Conservation (phyloP, 2,797 vertebrate genomes). For the Petrocephalus sullivani region DNA sequence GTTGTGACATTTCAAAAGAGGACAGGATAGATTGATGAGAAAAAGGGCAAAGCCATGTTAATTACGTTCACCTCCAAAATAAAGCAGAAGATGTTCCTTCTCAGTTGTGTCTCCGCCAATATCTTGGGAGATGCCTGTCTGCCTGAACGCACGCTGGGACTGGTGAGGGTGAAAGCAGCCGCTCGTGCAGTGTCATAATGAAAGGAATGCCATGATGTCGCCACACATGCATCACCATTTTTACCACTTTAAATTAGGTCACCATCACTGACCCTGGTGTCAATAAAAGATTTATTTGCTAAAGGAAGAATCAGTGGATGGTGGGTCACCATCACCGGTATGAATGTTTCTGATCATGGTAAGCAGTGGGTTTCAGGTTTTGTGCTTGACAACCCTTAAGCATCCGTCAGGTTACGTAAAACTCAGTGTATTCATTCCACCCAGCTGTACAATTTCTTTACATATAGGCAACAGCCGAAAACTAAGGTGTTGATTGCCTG, state of each 20-base stretch:
- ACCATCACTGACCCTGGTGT: background rate
- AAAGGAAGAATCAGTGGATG: background rate
- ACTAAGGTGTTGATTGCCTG: background rate
- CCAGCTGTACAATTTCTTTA: background rate
- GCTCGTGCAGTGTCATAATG: background rate
- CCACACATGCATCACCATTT: background rate
- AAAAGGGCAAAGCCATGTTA: slow-evolving; percentile 2
- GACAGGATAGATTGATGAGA: slow-evolving; percentile 8
- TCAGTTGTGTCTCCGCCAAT: background rate
- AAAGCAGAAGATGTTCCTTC: background rate
- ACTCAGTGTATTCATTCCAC: background rate
- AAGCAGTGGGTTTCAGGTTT: background rate
- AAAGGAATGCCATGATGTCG: background rate
- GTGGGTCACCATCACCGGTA: background rate
- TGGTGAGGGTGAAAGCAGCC: background rate
- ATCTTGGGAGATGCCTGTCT: background rate
- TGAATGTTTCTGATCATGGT: background rate
- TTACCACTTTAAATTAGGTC: background rate
- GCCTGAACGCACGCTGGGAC: background rate
- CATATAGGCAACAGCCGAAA: background rate
- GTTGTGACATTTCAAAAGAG: slow-evolving; percentile 15
- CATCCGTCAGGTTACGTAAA: background rate
- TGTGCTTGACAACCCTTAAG: slow-evolving; percentile 5
- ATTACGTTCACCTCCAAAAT: slow-evolving; percentile 8
- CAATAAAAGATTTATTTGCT: background rate